Base-by-base conservation (phyloP, 2,113 vertebrate species). In the Ageneiosus marmoratus region DNA sequence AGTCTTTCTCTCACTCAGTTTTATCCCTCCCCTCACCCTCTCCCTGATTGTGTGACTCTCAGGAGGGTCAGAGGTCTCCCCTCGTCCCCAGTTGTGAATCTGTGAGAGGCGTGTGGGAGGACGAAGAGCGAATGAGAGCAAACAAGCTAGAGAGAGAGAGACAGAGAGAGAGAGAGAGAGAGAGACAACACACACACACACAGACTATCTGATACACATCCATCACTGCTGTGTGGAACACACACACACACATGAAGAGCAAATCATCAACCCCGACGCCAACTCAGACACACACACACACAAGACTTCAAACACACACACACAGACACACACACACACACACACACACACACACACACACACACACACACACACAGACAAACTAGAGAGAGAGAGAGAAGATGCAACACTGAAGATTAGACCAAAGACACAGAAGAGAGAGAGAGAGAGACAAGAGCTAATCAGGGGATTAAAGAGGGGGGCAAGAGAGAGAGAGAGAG, bases 41-140 rank as follows among this genome's bases (percentile, higher is more conserved):
- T 74, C 58, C 91, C 91, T 93, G 91, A 92, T 91, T 94, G 91
- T 92, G 88, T 89, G 91, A 90, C 90, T 87, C 91, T 91, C 87
- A 91, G 89, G 78, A 79, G 88, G 89, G 91, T 91, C 88, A 92
- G 91, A 83, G 91, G 92, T 92, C 91, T 41, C 73, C 78, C 81
- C 67, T 82, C 77, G 70, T 76, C 77, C 91, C 90, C 91, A 94
- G 93, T 92, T 90, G 91, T 90, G 84, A 63, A 91, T 92, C 91
- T 87, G 89, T 87, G 89, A 92, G 91, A 16, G 89, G 88, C 70
- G 75, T 90, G 93, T 92, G 91, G 92, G 93, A 90, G 92, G 93
- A 92, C 56, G 58, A 48, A 56, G 63, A 80, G 91, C 87, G 63
- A 78, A 67, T 5, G 56, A 82, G 51, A 70, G 22, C 56, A 9